Conservation (phyloP, 2,113 vertebrate species). For the Deroptyus accipitrinus region DNA sequence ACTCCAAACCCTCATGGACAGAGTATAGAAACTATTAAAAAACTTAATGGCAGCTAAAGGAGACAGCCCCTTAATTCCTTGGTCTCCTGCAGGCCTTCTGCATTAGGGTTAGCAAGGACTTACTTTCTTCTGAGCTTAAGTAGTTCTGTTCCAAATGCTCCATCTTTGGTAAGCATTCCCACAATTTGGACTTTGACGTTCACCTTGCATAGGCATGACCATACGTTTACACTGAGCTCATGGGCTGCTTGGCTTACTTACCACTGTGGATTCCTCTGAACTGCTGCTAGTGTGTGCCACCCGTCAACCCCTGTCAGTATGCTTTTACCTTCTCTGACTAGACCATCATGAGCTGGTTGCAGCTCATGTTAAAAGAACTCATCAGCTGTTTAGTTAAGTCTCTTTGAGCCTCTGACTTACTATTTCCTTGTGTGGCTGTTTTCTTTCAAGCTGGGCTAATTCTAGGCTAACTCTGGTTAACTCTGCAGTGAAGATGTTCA, state of each 20-base stretch:
- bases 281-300: neutral
- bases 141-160: neutral
- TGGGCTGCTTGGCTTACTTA: neutral
- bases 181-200: neutral
- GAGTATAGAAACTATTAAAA: neutral
- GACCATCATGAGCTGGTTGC: neutral
- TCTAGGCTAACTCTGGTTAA: neutral
- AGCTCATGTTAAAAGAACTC: neutral
- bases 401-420: neutral
- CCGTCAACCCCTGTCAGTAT: neutral
- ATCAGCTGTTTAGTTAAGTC: neutral
- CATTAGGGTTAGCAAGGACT: neutral
- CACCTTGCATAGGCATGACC: accelerated
- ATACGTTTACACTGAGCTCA: accelerated
- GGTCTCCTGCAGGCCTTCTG: neutral
- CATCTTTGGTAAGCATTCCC: neutral
- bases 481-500: neutral
- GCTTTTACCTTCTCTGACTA: neutral
- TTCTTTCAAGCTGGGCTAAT: neutral
- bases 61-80: neutral
- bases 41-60: neutral
- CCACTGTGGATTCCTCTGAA: neutral
- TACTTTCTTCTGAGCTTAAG: neutral
- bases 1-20: neutral
- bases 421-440: neutral